Percentiles rank a stretch among this genome's conserved stretches.
These are phyloP conservation scores for Phalacrocorax brasilianus DNA, from an alignment of 2,113 vertebrate genomes.

Conservation along the genomic window DNA sequence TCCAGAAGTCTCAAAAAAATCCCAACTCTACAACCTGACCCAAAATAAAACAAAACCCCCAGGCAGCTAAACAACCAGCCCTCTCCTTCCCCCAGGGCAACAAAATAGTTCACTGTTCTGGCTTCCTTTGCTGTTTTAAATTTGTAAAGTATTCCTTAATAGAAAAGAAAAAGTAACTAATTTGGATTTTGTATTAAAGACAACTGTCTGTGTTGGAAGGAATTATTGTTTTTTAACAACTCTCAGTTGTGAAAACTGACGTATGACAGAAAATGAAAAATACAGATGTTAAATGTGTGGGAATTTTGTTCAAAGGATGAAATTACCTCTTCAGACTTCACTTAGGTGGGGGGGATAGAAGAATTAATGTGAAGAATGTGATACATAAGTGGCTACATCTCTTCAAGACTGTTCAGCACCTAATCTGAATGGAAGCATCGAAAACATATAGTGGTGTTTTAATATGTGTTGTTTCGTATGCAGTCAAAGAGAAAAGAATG, in stretches of 20 bases:
- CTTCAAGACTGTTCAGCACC: not conserved
- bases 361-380: not conserved
- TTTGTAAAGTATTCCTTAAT: not conserved
- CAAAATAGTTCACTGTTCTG: not conserved
- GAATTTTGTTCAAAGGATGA: not conserved
- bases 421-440: not conserved
- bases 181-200: not conserved
- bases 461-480: not conserved
- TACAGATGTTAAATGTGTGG: not conserved
- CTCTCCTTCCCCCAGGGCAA: not conserved
- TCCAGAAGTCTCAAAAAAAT: not conserved
- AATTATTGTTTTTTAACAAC: not conserved
- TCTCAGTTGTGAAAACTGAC: not conserved
- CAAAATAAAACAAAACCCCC: not conserved
- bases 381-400: not conserved
- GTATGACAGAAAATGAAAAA: not conserved
- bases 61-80: not conserved
- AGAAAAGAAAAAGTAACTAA: no score
- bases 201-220: not conserved
- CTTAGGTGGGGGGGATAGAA: not conserved
- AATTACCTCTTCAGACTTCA: not conserved
- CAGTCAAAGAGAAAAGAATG: not conserved
- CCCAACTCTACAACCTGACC: not conserved
- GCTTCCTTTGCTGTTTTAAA: not conserved
- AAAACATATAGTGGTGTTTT: not conserved